Evolutionary conservation across 2,797 vertebrate species (phyloP), one percentile per base, ranked within the genome.

Genomic region (Steatocranus sp.): DNA sequence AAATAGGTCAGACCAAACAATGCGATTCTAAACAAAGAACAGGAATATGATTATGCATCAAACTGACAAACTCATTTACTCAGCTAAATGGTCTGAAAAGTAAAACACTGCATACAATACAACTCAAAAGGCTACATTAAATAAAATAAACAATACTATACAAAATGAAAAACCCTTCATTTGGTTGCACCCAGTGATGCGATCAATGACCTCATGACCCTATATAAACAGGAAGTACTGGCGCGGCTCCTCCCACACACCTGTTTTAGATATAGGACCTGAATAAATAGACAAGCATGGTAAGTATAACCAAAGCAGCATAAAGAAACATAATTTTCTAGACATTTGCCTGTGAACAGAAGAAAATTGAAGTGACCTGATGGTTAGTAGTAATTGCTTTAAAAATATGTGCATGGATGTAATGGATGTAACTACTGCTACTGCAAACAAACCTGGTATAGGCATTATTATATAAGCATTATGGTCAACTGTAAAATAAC

Each of bases 151-250:
- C 18, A 49, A 49, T 0, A 49, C 48, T 49, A 49, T 49, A 49
- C 46, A 49, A 11, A 49, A 49, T 49, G 18, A 51, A 51, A 51
- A 51, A 51, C 6, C 50, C 11, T 23, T 23, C 20, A 53, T 8
- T 0, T 53, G 7, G 6, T 53, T 14, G 20, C 50, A 51, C 50
- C 50, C 1, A 53, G 50, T 25, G 50, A 53, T 25, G 50, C 0
- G 0, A 0, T 25, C 0, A 25, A 8, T 53, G 50, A 53, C 50
- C 50, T 53, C 50, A 25, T 14, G 11, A 53, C 50, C 50, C 23
- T 53, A 53, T 53, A 53, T 53, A 53, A 53, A 53, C 50, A 53
- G 50, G 50, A 14, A 53, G 23, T 25, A 53, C 50, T 25, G 11
- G 23, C 5, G 23, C 0, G 8, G 50, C 50, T 14, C 50, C 6